Evolutionary conservation across 2,113 vertebrate species (phyloP).

Genomic region (Mirounga angustirostris): DNA sequence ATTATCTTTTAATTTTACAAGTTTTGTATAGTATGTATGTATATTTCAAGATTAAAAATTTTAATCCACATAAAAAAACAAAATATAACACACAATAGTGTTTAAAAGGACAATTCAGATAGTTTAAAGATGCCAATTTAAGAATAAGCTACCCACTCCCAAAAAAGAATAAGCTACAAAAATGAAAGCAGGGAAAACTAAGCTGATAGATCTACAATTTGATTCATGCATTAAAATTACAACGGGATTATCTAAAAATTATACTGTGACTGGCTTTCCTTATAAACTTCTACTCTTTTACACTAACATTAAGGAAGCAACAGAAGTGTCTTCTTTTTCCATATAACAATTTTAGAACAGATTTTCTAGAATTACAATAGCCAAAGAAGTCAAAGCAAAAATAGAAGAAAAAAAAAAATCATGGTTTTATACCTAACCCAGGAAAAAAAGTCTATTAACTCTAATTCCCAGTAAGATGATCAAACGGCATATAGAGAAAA

Average conservation of each 20-base stretch:
- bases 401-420: background rate
- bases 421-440: background rate
- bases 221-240: conserved; percentile 18
- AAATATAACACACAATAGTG: background rate
- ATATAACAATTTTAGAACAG: background rate
- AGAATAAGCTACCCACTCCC: background rate
- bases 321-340: background rate
- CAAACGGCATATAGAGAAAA: background rate
- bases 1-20: background rate
- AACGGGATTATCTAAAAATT: background rate
- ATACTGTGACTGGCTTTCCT: background rate
- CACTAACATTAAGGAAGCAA: background rate
- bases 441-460: background rate
- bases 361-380: background rate
- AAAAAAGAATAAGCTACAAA: background rate
- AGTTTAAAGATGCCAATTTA: background rate
- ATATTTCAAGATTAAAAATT: conserved; percentile 8
- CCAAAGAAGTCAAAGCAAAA: background rate
- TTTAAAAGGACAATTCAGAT: conserved; percentile 3
- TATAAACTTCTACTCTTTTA: conserved; percentile 7
- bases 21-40: background rate
- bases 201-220: background rate
- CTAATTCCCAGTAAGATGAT: background rate
- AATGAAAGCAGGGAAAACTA: background rate
- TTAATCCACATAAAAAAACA: background rate